Evolutionary conservation across 2,113 vertebrate species (phyloP).

Genomic region (Neotragus pygmaeus): DNA sequence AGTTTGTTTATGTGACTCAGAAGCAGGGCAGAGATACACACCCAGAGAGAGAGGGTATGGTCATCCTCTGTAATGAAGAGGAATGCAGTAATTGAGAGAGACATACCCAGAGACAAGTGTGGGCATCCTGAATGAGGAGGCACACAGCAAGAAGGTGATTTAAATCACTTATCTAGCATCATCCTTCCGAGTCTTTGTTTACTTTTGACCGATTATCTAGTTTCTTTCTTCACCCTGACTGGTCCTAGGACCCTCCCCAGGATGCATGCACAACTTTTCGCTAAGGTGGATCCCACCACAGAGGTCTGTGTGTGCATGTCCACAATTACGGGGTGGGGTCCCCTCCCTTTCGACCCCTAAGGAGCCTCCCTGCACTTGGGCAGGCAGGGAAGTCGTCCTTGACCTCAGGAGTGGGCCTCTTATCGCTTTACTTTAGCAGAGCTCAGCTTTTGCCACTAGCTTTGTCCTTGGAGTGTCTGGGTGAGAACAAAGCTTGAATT

Average conservation of each 20-base stretch:
- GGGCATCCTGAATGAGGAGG: background rate
- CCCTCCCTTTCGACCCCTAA: background rate
- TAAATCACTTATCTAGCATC: background rate
- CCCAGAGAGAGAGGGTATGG: background rate
- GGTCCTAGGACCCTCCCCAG: background rate
- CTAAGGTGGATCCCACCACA: background rate
- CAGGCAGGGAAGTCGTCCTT: background rate
- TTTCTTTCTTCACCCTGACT: background rate
- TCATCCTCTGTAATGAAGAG: background rate
- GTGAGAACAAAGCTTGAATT: background rate
- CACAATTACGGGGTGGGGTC: background rate
- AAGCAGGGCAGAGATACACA: background rate
- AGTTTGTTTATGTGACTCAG: background rate
- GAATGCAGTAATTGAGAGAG: background rate
- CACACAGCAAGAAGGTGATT: background rate
- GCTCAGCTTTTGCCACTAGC: background rate
- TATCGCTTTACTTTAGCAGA: background rate
- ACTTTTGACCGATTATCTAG: background rate
- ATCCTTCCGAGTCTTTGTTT: background rate
- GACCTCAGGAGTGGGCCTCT: background rate
- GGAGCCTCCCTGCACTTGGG: background rate
- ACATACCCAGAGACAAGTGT: fast-evolving
- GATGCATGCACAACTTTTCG: background rate
- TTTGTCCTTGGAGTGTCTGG: background rate
- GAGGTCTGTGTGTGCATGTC: background rate